A percentile compares a stretch with the other conserved stretches of the same genome.
These are phyloP conservation scores for Meloidogyne chitwoodi DNA, from an alignment of 1,140 invertebrate genomes.

Conservation along the genomic window DNA sequence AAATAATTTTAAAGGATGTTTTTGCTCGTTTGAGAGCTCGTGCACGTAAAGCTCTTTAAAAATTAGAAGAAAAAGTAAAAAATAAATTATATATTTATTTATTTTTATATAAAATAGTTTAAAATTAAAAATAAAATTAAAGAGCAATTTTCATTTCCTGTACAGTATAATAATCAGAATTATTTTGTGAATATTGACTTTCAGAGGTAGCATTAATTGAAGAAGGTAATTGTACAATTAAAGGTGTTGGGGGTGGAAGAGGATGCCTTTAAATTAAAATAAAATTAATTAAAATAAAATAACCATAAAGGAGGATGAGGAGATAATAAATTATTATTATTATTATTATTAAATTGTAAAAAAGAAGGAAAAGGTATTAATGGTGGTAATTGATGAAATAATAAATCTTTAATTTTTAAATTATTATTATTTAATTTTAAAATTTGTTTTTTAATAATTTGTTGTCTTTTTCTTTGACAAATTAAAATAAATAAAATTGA, in stretches of 20 bases:
- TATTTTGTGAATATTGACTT: background rate
- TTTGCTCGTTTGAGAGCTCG: constrained; percentile 50
- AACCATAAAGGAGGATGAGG: no score
- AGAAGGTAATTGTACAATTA: background rate
- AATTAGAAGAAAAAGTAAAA: background rate
- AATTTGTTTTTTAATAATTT: background rate
- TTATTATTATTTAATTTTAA: background rate
- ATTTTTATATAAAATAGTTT: background rate
- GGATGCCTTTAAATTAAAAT: background rate
- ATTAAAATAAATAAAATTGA: background rate
- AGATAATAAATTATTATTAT: no score
- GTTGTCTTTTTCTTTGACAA: background rate
- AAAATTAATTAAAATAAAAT: background rate
- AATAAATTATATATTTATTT: background rate
- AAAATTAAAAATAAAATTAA: background rate
- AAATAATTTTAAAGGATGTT: constrained; percentile 42
- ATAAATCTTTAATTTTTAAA: background rate
- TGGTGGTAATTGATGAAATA: no score
- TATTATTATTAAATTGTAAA: no score
- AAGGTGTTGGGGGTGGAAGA: background rate
- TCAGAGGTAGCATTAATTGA: background rate
- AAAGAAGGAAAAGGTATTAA: no score
- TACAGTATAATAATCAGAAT: background rate
- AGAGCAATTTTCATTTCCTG: background rate
- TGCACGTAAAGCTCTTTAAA: constrained; percentile 23